These are phyloP conservation scores for Plectrocnemia conspersa DNA, from an alignment of 1,140 invertebrate genomes.

Conservation along the genomic window DNA sequence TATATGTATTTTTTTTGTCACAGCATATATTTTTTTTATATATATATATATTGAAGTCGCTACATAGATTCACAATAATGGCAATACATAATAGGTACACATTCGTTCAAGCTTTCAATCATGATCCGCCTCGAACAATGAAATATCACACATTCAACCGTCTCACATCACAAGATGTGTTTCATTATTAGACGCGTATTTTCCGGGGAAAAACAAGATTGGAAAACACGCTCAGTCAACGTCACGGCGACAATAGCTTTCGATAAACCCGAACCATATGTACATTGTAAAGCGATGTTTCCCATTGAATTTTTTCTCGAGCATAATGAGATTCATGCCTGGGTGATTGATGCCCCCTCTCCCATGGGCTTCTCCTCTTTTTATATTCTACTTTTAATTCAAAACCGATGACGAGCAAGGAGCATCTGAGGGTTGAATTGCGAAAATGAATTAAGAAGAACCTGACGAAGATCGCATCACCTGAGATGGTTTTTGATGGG, in stretches of 20 bases:
- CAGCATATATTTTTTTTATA: too few species aligned
- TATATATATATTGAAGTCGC: too few species aligned
- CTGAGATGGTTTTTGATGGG: too few species aligned
- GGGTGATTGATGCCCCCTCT: constrained; percentile 20
- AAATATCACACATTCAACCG: constrained; percentile 14
- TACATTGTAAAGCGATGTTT: background rate
- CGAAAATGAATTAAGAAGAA: background rate
- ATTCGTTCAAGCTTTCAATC: constrained; percentile 32
- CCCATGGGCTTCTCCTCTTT: constrained; percentile 1
- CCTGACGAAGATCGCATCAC: background rate
- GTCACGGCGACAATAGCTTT: constrained; percentile 29
- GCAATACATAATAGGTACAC: too few species aligned
- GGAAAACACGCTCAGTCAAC: constrained; percentile 33
- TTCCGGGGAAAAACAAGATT: constrained; percentile 25
- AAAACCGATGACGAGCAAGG: background rate
- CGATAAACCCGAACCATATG: constrained; percentile 12
- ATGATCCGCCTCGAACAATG: constrained; percentile 26
- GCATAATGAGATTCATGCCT: constrained; percentile 21
- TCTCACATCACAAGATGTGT: constrained; percentile 12
- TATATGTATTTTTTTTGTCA: too few species aligned
- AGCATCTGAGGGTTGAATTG: background rate
- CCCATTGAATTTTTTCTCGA: constrained; percentile 4
- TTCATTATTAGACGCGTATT: constrained; percentile 25
- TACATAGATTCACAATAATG: too few species aligned
- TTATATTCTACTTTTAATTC: constrained; percentile 16